Percentiles rank a stretch among this genome's conserved stretches.
Conservation (phyloP, 2,797 vertebrate species). For the Echiichthys vipera region DNA sequence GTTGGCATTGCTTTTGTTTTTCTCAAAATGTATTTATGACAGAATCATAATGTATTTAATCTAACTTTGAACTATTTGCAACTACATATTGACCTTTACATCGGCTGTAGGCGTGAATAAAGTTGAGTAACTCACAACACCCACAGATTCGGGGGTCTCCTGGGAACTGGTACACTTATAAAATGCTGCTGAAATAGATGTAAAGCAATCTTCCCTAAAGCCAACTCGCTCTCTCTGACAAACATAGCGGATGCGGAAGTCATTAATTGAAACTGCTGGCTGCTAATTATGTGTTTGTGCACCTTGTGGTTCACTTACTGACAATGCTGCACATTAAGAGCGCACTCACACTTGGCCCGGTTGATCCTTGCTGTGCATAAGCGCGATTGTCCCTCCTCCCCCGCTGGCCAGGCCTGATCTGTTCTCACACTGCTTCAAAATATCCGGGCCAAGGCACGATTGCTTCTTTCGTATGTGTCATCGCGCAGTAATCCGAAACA, state of each 20-base stretch:
- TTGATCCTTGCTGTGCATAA: too few species aligned
- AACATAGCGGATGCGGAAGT: not conserved
- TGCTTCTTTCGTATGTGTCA: too few species aligned
- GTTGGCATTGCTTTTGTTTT: not conserved
- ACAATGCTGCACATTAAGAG: conserved; percentile 23
- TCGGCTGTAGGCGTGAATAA: conserved; percentile 1
- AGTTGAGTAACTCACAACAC: not conserved
- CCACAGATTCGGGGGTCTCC: not conserved
- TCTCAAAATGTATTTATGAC: too few species aligned
- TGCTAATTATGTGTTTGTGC: conserved; percentile 35
- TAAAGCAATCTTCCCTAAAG: not conserved
- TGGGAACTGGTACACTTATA: not conserved
- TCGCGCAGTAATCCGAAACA: too few species aligned
- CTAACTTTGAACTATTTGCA: not conserved
- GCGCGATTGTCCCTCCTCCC: too few species aligned
- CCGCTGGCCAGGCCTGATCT: too few species aligned
- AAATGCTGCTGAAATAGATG: conserved; percentile 8
- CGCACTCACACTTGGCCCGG: too few species aligned
- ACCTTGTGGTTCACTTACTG: conserved; percentile 20
- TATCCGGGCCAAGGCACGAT: too few species aligned
- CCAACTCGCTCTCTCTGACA: not conserved
- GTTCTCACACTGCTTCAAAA: too few species aligned
- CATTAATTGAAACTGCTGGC: conserved; percentile 32
- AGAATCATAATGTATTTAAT: not conserved
- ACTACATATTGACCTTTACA: too few species aligned